A percentile compares a stretch with the other conserved stretches of the same genome.
Evolutionary conservation across 2,797 vertebrate genomes (phyloP).

Genomic region (Macroramphosus scolopax): DNA sequence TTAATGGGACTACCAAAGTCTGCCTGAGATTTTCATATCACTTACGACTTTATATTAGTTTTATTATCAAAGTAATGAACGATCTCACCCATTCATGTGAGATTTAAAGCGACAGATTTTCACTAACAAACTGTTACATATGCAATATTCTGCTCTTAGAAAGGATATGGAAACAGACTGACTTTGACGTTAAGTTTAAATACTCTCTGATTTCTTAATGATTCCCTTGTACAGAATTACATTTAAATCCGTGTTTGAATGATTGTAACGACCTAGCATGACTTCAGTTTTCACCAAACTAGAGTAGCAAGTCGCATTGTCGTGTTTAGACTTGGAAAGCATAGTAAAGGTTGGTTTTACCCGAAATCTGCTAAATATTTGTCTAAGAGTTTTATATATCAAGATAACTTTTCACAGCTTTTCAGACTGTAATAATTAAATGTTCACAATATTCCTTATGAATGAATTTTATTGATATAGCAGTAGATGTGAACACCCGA

Average conservation of each 20-base stretch:
- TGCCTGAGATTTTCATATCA: slow-evolving; percentile 66
- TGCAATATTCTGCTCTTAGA: slow-evolving; percentile 36
- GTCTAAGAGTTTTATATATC: slow-evolving; percentile 80
- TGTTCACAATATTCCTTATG: slow-evolving; percentile 83
- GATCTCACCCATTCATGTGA: slow-evolving; percentile 35
- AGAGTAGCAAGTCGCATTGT: slow-evolving; percentile 85
- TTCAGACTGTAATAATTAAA: slow-evolving; percentile 95
- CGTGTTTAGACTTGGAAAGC: slow-evolving; percentile 84
- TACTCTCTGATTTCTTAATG: slow-evolving; percentile 63
- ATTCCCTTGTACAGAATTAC: slow-evolving; percentile 78
- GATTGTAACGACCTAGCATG: slow-evolving; percentile 83
- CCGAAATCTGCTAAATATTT: slow-evolving; percentile 87
- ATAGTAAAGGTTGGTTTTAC: slow-evolving; percentile 82
- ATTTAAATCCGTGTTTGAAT: slow-evolving; percentile 73
- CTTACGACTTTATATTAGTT: slow-evolving; percentile 60
- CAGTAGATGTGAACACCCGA: slow-evolving; percentile 85
- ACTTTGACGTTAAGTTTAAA: slow-evolving; percentile 63
- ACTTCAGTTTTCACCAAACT: slow-evolving; percentile 83
- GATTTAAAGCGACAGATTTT: slow-evolving; percentile 47
- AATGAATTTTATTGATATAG: slow-evolving; percentile 73
- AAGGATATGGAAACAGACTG: slow-evolving; percentile 60
- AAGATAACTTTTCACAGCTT: slow-evolving; percentile 85
- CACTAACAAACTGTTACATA: slow-evolving; percentile 48
- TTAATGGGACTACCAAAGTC: slow-evolving; percentile 67
- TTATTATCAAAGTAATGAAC: slow-evolving; percentile 51